phyloP scores from a whole-genome alignment of 1,140 invertebrate genomes.

The Drosophila insularis region DNA sequence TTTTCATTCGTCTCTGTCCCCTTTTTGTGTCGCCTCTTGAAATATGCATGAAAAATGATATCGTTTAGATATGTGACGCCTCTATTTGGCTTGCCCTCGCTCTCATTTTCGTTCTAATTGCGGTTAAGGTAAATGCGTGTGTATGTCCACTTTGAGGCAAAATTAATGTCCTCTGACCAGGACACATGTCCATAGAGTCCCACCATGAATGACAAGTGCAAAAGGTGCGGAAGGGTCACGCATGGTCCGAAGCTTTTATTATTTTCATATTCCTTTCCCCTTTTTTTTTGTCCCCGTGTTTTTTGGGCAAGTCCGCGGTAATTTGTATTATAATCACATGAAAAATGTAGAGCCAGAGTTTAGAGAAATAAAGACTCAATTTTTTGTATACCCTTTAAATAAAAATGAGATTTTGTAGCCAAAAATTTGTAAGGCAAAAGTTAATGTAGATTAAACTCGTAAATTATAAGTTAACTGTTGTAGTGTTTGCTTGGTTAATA shows the following conservation, averaged over 20 bases:
- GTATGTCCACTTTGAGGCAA: slow-evolving; percentile 47
- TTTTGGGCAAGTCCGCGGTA: slow-evolving; percentile 31
- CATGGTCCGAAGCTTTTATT: slow-evolving; percentile 1
- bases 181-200: slow-evolving; percentile 44
- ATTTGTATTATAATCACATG: slow-evolving; percentile 31
- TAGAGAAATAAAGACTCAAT: neutral
- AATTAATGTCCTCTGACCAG: slow-evolving; percentile 46
- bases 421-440: too few species aligned
- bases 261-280: neutral
- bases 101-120: slow-evolving; percentile 30
- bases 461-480: too few species aligned
- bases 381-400: slow-evolving; percentile 1
- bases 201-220: slow-evolving; percentile 24
- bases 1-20: neutral
- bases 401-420: too few species aligned
- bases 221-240: neutral
- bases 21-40: slow-evolving; percentile 32
- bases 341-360: neutral
- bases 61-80: slow-evolving; percentile 31
- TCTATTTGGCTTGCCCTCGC: neutral
- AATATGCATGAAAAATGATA: slow-evolving; percentile 61
- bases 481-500: too few species aligned
- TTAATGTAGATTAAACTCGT: too few species aligned
- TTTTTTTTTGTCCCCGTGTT: neutral
- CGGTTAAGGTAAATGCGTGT: slow-evolving; percentile 33